A percentile compares a stretch with the other conserved stretches of the same genome.
These are phyloP conservation scores for Emesis russula DNA, from an alignment of 2,888 invertebrate genomes.

Conservation along the genomic window DNA sequence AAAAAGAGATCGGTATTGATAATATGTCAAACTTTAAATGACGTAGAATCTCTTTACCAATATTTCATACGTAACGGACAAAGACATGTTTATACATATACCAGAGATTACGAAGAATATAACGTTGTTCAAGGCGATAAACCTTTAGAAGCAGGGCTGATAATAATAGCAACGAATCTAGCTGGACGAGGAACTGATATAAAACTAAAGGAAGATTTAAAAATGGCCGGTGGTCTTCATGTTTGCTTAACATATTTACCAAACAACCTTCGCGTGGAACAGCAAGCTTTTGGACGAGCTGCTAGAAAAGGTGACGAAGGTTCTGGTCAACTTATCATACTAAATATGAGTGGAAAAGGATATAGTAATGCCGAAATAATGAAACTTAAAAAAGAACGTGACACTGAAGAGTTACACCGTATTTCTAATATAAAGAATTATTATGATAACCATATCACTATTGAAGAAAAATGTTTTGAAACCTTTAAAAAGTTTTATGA, in stretches of 20 bases:
- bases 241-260: constrained; percentile 39
- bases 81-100: constrained; percentile 34
- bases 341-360: constrained; percentile 9
- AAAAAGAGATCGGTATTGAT: constrained; percentile 27
- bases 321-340: constrained; percentile 31
- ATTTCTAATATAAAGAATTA: constrained; percentile 28
- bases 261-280: constrained; percentile 32
- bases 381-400: constrained; percentile 41
- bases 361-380: constrained; percentile 26
- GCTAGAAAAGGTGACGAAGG: constrained; percentile 40
- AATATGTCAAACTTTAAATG: constrained; percentile 37
- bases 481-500: constrained; percentile 23
- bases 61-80: neutral
- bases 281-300: constrained; percentile 39
- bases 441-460: constrained; percentile 30
- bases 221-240: constrained; percentile 29
- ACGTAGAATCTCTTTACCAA: constrained; percentile 28
- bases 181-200: constrained; percentile 45
- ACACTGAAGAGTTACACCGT: constrained; percentile 25
- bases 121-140: constrained; percentile 26
- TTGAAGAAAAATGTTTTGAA: constrained; percentile 38
- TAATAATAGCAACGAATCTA: constrained; percentile 44
- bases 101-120: constrained; percentile 35
- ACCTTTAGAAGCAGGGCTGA: constrained; percentile 16
- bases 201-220: constrained; percentile 29